Percentiles rank a stretch among this genome's conserved stretches.
These are phyloP conservation scores for Paradisaea rubra DNA, from an alignment of 2,113 vertebrate species.

Conservation along the genomic window DNA sequence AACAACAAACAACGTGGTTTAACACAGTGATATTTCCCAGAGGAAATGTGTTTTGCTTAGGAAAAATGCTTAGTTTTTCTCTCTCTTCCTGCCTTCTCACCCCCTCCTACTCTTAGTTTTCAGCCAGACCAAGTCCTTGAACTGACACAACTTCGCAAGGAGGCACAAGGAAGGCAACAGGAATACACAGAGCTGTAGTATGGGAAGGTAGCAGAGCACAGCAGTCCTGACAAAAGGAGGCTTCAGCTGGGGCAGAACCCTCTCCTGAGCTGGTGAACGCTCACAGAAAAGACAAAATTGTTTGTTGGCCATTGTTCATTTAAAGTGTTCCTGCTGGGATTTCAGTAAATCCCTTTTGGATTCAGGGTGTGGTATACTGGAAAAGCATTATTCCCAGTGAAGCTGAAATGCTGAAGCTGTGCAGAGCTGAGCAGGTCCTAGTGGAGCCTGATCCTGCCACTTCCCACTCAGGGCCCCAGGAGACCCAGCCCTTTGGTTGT, in stretches of 20 bases:
- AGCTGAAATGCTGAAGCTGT: neutral
- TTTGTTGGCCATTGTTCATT: accelerated
- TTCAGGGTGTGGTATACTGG: neutral
- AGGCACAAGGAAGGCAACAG: neutral
- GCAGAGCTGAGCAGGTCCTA: neutral
- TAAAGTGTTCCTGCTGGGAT: neutral
- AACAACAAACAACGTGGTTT: neutral
- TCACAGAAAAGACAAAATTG: neutral
- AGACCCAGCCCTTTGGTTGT: neutral
- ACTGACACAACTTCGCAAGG: neutral
- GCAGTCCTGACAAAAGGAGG: neutral
- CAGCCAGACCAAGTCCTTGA: neutral
- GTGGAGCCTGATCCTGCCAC: neutral
- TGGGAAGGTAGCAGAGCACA: neutral
- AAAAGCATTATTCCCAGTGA: neutral
- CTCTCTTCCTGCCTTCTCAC: accelerated
- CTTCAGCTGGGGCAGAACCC: neutral
- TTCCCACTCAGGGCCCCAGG: neutral
- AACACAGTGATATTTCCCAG: neutral
- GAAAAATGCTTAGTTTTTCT: neutral
- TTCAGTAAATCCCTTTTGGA: neutral
- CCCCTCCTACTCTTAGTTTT: neutral
- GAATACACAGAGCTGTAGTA: neutral
- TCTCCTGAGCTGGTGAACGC: neutral
- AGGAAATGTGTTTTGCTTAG: neutral